Base-by-base conservation (phyloP, 2,888 invertebrate species). In the Agrochola circellaris region DNA sequence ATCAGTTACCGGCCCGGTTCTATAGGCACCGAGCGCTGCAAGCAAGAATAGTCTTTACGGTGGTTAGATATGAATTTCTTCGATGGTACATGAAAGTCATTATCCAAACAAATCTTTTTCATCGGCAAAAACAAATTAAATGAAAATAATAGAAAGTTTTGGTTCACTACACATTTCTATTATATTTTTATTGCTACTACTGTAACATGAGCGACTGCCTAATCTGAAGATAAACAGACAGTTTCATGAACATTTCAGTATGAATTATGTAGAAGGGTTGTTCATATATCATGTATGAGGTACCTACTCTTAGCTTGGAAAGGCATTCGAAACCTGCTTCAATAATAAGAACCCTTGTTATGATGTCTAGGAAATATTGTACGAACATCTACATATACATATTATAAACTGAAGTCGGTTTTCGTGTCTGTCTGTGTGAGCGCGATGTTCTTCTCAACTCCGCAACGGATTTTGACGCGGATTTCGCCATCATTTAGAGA, bases 241-340 rank as follows among this genome's bases (percentile, higher is more conserved):
- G 15, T 42, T 30, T 45, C 26, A 58, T 58, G 45, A 48, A 77
- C 3, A 56, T 65, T 76, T 38, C 7, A 26, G 77, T 48, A 56
- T 77, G 77, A 76, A 48, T 65, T 7, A 77, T 62, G 26, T 56
- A 75, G 6, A 45, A 54, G 30, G 45, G 45, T 30, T 73, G n/a
- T 20, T 26, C 42, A 64, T 77, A 34, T 77, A 64, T 75, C 6
- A 77, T 75, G 20, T 34, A 56, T 54, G 15, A 76, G 30, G 15
- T 26, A 17, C 26, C 2, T 65, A 38, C 9, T 6, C 34, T 17
- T 17, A 34, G 17, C 45, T 48, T 56, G 54, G 6, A 34, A 73
- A 77, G 23, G 34, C 17, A 45, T 26, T 45, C 23, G 26, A 23
- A 26, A 54, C 9, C 26, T 65, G 26, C 48, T 77, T 30, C 23